A percentile compares a stretch with the other conserved stretches of the same genome.
phyloP scores from a whole-genome alignment of 1,140 invertebrate genomes.

The Pseudomyrmex pallidus region DNA sequence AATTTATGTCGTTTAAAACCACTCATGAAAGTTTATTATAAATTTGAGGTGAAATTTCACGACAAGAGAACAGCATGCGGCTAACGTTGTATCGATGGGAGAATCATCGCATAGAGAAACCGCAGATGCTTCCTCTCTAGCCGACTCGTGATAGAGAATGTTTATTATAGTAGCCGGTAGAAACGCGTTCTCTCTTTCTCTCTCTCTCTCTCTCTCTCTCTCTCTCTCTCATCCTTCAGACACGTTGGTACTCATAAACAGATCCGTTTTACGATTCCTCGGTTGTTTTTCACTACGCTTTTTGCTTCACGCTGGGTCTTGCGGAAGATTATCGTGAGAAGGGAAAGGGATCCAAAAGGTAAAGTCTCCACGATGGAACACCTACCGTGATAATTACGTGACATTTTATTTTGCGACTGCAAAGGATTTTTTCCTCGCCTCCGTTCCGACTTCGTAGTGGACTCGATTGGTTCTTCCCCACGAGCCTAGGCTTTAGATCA shows the following conservation, averaged over 20 bases:
- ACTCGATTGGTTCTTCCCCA: slow-evolving; percentile 18
- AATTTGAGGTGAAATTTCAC: slow-evolving; percentile 16
- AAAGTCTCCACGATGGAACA: slow-evolving; percentile 71
- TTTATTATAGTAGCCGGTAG: slow-evolving; percentile 66
- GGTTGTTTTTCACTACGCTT: slow-evolving; percentile 78
- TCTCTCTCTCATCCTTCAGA: slow-evolving; percentile 60
- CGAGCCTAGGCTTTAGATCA: not conserved
- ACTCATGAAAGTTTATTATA: slow-evolving; percentile 10
- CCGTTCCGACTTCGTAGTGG: slow-evolving; percentile 60
- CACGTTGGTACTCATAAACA: slow-evolving; percentile 78
- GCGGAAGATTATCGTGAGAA: slow-evolving; percentile 44
- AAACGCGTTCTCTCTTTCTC: slow-evolving; percentile 71
- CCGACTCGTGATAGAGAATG: slow-evolving; percentile 56
- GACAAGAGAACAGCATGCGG: not conserved
- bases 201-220: slow-evolving; percentile 64
- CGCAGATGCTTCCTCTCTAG: slow-evolving; percentile 54
- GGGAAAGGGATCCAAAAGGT: not conserved
- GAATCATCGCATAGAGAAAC: slow-evolving; percentile 36
- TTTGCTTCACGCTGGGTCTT: slow-evolving; percentile 70
- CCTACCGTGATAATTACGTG: slow-evolving; percentile 84
- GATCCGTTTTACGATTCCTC: slow-evolving; percentile 79
- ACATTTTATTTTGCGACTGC: slow-evolving; percentile 81
- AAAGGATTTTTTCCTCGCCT: slow-evolving; percentile 77
- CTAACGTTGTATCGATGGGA: slow-evolving; percentile 34
- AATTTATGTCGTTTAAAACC: not conserved